Evolutionary conservation across 1,140 invertebrate genomes (phyloP).

Genomic region (Pseudomyrmex sp.): DNA sequence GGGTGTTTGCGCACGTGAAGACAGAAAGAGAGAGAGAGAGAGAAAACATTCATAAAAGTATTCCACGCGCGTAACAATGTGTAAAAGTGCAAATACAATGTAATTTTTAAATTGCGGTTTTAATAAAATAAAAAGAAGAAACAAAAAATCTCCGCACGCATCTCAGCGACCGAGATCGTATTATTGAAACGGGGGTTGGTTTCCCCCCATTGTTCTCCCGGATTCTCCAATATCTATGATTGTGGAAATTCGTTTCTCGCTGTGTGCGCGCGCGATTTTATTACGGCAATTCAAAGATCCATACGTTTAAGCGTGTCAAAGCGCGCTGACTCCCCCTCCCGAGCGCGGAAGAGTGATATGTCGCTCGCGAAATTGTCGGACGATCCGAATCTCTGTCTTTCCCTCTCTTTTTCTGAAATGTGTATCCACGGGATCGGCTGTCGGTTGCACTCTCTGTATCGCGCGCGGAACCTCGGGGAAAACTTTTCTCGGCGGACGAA

Average conservation of each 20-base stretch:
- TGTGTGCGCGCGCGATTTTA: not conserved
- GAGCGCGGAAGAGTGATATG: not conserved
- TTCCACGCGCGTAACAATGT: not conserved
- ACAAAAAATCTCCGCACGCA: not conserved
- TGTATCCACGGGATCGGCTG: constrained; percentile 39
- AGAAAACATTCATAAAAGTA: not conserved
- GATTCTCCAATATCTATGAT: not conserved
- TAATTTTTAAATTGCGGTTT: not conserved
- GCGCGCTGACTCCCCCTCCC: not conserved
- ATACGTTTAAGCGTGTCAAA: not conserved
- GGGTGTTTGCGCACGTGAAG: not conserved
- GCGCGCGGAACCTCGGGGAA: constrained; percentile 2
- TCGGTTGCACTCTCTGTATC: constrained; percentile 24
- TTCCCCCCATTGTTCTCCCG: not conserved
- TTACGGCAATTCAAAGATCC: not conserved
- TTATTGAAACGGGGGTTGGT: not conserved
- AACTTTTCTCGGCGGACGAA: constrained; percentile 38
- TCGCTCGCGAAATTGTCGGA: constrained; percentile 16
- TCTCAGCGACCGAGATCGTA: no score
- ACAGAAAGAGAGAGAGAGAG: no score
- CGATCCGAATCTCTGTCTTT: not conserved
- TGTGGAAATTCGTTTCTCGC: not conserved
- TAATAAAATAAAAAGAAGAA: not conserved
- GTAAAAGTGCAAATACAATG: not conserved
- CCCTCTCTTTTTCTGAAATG: not conserved